Evolutionary conservation across 2,113 vertebrate genomes (phyloP).

Genomic region (Steatornis caripensis): DNA sequence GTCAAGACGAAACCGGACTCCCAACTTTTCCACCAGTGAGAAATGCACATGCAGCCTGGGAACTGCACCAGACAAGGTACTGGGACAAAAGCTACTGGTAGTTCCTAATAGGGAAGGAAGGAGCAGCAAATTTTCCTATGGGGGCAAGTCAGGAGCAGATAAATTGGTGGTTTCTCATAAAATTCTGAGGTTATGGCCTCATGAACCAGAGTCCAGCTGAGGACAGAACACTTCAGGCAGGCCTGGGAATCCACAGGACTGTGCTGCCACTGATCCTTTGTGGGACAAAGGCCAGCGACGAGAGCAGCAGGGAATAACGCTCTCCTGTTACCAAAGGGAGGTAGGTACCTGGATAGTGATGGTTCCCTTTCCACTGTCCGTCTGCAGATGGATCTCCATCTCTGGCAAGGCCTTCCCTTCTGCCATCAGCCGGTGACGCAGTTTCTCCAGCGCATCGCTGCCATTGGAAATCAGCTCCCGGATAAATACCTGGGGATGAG

Average conservation of each 20-base stretch:
- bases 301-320: background rate
- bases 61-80: background rate
- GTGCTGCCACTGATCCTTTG: background rate
- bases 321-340: background rate
- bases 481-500: constrained; percentile 84
- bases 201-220: background rate
- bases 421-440: constrained; percentile 83
- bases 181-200: background rate
- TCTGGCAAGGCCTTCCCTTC: constrained; percentile 77
- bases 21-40: background rate
- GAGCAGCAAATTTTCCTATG: background rate
- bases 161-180: background rate
- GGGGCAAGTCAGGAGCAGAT: background rate
- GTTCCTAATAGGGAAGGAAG: background rate
- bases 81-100: background rate
- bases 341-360: constrained; percentile 90
- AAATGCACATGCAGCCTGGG: background rate
- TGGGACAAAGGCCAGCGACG: background rate
- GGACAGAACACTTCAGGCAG: background rate
- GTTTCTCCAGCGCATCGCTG: constrained; percentile 93
- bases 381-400: constrained; percentile 95
- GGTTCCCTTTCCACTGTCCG: constrained; percentile 80
- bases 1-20: background rate
- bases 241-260: background rate
- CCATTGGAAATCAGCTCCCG: constrained; percentile 94